These are phyloP conservation scores for Hydractinia symbiolongicarpus DNA, from an alignment of 30 jellyfish, hydroid and myxozoan species.

Conservation along the genomic window DNA sequence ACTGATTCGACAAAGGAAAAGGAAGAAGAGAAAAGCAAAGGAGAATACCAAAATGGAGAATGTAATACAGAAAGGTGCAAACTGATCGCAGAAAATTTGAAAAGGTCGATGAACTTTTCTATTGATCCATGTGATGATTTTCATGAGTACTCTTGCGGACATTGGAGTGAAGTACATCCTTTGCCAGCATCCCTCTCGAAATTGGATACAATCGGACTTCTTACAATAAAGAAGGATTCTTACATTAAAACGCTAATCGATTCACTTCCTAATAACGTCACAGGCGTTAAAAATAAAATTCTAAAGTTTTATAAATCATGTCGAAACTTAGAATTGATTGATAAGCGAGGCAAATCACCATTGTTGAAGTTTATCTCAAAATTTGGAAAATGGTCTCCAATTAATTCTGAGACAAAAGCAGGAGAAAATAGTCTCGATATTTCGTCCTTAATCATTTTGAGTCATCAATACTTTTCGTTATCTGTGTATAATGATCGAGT, in stretches of 20 bases:
- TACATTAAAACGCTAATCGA: not conserved
- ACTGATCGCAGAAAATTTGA: slow-evolving; percentile 17
- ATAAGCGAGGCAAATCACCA: slow-evolving; percentile 8
- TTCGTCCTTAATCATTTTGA: slow-evolving; percentile 5
- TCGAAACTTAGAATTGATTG: not conserved
- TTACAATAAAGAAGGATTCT: not conserved
- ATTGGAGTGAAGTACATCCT: slow-evolving; percentile 6
- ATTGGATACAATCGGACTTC: slow-evolving; percentile 16
- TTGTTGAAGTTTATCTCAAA: not conserved
- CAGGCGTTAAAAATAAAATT: slow-evolving; percentile 20
- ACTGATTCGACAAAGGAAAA: not conserved
- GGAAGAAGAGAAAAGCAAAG: not conserved
- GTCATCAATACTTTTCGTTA: slow-evolving; percentile 30
- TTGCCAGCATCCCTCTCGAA: slow-evolving; percentile 26
- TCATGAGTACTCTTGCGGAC: slow-evolving; percentile 33
- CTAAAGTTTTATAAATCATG: slow-evolving; percentile 16
- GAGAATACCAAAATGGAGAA: not conserved
- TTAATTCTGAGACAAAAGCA: not conserved
- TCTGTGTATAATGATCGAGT: slow-evolving; percentile 22
- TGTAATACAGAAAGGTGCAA: slow-evolving; percentile 12
- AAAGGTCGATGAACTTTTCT: slow-evolving; percentile 25
- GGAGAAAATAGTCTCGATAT: not conserved
- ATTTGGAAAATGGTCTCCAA: slow-evolving; percentile 35
- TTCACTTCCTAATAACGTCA: not conserved
- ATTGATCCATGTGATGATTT: slow-evolving; percentile 30